Evolutionary conservation across 2,113 vertebrate species (phyloP).

Genomic region (Semnornis frantzii): DNA sequence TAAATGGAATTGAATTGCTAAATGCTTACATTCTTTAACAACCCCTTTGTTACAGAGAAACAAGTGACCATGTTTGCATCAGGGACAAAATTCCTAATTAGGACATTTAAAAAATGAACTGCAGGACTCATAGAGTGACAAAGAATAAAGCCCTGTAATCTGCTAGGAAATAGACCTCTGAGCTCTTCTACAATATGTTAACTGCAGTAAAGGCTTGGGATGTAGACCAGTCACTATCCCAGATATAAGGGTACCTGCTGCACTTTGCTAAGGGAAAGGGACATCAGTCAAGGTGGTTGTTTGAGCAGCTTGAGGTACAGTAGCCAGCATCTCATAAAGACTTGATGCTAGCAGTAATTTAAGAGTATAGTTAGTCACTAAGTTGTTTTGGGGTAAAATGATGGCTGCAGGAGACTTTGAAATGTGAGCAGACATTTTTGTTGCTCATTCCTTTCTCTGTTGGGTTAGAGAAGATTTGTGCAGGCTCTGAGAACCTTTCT

Average conservation of each 20-base stretch:
- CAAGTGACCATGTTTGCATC: neutral
- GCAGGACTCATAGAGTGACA: neutral
- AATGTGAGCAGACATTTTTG: neutral
- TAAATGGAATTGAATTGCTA: neutral
- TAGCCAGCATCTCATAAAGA: neutral
- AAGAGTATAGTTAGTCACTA: neutral
- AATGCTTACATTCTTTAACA: neutral
- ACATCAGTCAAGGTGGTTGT: neutral
- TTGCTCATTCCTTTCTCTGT: neutral
- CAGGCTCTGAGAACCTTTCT: neutral
- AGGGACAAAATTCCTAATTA: neutral
- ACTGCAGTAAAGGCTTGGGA: neutral
- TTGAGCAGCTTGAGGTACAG: neutral
- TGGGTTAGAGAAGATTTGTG: neutral
- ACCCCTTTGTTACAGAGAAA: accelerated
- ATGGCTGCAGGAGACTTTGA: neutral
- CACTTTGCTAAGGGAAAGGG: neutral
- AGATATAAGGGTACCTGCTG: neutral
- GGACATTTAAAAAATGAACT: neutral
- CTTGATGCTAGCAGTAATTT: neutral
- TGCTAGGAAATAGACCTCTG: neutral
- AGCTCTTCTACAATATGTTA: neutral
- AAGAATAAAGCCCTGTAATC: neutral
- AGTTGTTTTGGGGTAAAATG: neutral
- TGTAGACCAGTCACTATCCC: neutral